Evolutionary conservation across 2,888 invertebrate species (phyloP), one percentile per base, ranked within the genome.

Genomic region (Pseudanteris insignis): DNA sequence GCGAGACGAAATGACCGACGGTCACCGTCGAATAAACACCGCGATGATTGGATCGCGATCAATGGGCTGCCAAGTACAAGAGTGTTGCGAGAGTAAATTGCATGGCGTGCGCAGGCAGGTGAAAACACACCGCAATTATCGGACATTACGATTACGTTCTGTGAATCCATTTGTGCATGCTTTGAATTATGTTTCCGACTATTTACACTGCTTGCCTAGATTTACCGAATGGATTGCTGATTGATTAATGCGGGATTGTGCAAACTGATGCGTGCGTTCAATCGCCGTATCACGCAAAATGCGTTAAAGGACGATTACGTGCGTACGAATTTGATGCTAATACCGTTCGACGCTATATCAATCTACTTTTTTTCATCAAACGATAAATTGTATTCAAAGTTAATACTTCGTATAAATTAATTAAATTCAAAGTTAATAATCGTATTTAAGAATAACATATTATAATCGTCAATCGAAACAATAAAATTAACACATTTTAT

Each of bases 171-270:
- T 55, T 55, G 47, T 14, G 26, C 12, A 28, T 30, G 47, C 41
- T 47, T 55, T 41, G 32, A 41, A 55, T 55, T 55, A 47, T 41
- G 41, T 44, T 43, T 30, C 54, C 44, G 54, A 38, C 33, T 28
- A 21, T 29, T 30, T 25, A 11, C 26, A 11, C 21, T 6, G 28
- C 15, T 29, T 12, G 14, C 7, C 8, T n/a, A 11, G 18, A 33
- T 13, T 18, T 9, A 21, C 15, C 18, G 5, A 7, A 26, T 26
- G 7, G 15, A 1, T 36, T 28, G 28, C 28, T 36, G 18, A 47
- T 37, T 28, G 46, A 46, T 46, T 46, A 10, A 18, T 11, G 26
- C 18, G 14, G 7, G 9, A 28, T 9, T 18, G 29, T 26, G 18
- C 4, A 18, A 18, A 18, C 18, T 18, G 18, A 18, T 18, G 18